Base-by-base conservation (phyloP, 2,797 vertebrate species). In the Lepidocolaptes lacrymiger region DNA sequence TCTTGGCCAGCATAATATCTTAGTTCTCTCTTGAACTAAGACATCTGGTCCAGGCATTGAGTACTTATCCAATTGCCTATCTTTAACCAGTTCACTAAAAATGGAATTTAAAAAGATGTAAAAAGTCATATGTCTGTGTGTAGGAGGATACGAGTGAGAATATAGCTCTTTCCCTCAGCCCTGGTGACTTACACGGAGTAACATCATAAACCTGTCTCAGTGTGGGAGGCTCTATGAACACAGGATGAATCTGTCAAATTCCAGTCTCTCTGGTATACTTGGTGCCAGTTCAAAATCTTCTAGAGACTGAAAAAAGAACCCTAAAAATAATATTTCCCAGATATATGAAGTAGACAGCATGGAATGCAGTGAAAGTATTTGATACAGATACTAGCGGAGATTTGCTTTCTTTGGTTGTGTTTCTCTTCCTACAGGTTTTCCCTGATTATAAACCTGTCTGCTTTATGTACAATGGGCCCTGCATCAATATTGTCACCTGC, bases 141-240 rank as follows among this genome's bases (percentile, higher is more conserved):
- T 59, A 86, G 63, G 63, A 75, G 34, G 30, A 67, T 62, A 30
- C 49, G 10, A 86, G n/a, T 27, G 59, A 62, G 32, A 92, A 83
- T 0, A 1, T 34, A 73, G 32, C 14, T 81, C 82, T 88, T 63
- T 88, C 36, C 16, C 24, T 4, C 3, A 81, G 63, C 28, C 58
- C 46, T 36, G 26, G 20, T 79, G 82, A 90, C 92, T 88, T 93
- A 63, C 63, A 20, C 67, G 37, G 62, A 67, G 69, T 55, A 86
- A 63, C 30, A 67, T 71, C 74, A 92, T 94, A 93, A 97, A 94
- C 88, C 59, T 94, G 74, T 91, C 88, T 91, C 36, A 46, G 9
- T 71, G 87, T 84, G 63, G 77, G 59, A 95, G 56, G 49, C 22
- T 94, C 23, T 67, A 79, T 28, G 89, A 89, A 56, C 9, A 37